Base-by-base conservation (phyloP, 2,888 invertebrate genomes). In the Laothoe populi region DNA sequence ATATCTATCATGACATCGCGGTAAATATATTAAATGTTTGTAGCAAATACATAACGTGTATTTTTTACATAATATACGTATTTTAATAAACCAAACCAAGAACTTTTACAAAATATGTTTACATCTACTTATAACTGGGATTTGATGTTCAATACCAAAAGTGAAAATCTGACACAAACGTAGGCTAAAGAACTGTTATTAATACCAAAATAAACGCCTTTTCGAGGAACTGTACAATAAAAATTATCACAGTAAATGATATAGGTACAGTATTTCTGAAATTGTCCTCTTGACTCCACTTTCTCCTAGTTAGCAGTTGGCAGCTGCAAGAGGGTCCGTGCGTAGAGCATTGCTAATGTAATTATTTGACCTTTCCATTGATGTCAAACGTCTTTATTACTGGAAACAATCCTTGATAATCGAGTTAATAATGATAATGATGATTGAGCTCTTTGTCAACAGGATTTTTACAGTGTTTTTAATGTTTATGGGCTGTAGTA, bases 361-460 rank as follows among this genome's bases (percentile, higher is more conserved):
- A 90, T 88, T 87, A 88, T 67, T 65, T 82, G 90, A 89, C 88
- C 88, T 88, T 85, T 87, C 81, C 80, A 89, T 87, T 88, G 82
- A 79, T 82, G 84, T 87, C 87, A 89, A 89, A 86, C 88, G 77
- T 45, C 60, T 60, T 63, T 60, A 49, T 60, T 63, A 40, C 26
- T 8, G 42, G 60, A 46, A 53, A 46, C 40, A 42, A 38, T 58
- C 26, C 60, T 48, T 42, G 19, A 61, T 53, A 24, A 49, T 40
- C 26, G 7, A 61, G 38, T 48, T 60, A 60, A n/a, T n/a, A n/a
- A 45, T 49, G 23, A n/a, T 60, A 46, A 45, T 46, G 26, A 45
- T 35, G 57, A 26, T 57, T 35, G 8, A 62, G 7, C 5, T 24
- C 38, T 24, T n/a, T 40, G 57, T 38, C 48, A 38, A 38, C 42